Evolutionary conservation across 2,888 invertebrate genomes (phyloP).

Genomic region (Choreutis nemorana): DNA sequence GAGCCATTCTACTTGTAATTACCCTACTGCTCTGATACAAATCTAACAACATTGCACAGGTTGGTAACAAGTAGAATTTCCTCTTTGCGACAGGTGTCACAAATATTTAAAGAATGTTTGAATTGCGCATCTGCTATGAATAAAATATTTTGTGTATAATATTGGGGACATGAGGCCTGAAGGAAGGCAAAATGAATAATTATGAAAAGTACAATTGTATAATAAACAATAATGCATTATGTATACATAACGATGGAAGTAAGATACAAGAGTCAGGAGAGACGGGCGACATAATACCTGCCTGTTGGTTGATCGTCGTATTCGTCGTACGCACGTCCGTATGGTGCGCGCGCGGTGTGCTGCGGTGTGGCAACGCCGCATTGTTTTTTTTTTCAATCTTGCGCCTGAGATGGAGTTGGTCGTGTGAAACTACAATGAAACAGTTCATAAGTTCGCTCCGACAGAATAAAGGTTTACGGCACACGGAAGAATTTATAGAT

Average conservation of each 20-base stretch:
- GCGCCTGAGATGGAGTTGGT: conserved; percentile 30
- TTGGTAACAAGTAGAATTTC: too few relatives aligned
- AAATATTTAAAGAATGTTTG: too few relatives aligned
- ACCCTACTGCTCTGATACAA: too few relatives aligned
- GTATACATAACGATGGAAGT: conserved; percentile 32
- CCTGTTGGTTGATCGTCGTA: too few relatives aligned
- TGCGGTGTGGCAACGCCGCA: conserved; percentile 56
- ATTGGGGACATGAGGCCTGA: conserved; percentile 46
- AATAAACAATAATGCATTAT: conserved; percentile 40
- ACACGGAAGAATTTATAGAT: too few relatives aligned
- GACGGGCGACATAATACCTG: conserved; percentile 22
- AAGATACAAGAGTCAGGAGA: conserved; percentile 23
- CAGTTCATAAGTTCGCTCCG: too few relatives aligned
- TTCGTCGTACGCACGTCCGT: conserved; percentile 50
- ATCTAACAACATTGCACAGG: too few relatives aligned
- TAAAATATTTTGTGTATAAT: too few relatives aligned
- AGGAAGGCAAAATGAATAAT: conserved; percentile 20
- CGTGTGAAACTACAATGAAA: conserved; percentile 22
- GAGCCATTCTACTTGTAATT: neutral
- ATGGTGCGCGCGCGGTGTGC: too few relatives aligned
- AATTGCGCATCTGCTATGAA: too few relatives aligned
- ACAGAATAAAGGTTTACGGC: too few relatives aligned
- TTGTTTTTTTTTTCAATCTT: conserved; percentile 53
- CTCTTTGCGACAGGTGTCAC: too few relatives aligned
- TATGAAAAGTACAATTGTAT: conserved; percentile 44